phyloP scores from a whole-genome alignment of 2,113 vertebrate species.

The Perognathus longimembris region DNA sequence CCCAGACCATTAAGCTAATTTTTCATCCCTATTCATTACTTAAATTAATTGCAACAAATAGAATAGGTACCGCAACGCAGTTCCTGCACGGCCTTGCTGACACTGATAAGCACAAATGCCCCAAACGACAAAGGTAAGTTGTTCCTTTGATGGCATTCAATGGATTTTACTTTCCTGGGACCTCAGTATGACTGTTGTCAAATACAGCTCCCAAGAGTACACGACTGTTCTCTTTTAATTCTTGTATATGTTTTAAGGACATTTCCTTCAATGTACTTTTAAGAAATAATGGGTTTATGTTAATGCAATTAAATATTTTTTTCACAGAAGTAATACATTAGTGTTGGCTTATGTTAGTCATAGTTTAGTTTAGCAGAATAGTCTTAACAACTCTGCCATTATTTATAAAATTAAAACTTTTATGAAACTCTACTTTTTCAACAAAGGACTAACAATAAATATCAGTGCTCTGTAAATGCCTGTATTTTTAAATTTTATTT shows the following conservation, averaged over 20 bases:
- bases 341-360: background rate
- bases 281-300: background rate
- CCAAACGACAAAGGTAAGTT: background rate
- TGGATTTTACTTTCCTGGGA: constrained; percentile 11
- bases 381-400: background rate
- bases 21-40: constrained; percentile 67
- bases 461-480: background rate
- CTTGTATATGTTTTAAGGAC: background rate
- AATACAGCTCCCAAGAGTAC: background rate
- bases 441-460: background rate
- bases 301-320: background rate
- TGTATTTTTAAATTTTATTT: background rate
- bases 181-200: background rate
- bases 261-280: background rate
- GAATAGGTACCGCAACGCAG: background rate
- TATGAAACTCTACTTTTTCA: background rate
- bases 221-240: background rate
- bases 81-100: background rate
- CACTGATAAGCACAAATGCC: background rate
- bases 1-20: constrained; percentile 50
- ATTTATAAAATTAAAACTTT: background rate
- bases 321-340: background rate
- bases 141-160: background rate
- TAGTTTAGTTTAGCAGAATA: background rate
- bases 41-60: constrained; percentile 63